phyloP scores from a whole-genome alignment of 1,140 invertebrate genomes.

The Solenopsis invicta region DNA sequence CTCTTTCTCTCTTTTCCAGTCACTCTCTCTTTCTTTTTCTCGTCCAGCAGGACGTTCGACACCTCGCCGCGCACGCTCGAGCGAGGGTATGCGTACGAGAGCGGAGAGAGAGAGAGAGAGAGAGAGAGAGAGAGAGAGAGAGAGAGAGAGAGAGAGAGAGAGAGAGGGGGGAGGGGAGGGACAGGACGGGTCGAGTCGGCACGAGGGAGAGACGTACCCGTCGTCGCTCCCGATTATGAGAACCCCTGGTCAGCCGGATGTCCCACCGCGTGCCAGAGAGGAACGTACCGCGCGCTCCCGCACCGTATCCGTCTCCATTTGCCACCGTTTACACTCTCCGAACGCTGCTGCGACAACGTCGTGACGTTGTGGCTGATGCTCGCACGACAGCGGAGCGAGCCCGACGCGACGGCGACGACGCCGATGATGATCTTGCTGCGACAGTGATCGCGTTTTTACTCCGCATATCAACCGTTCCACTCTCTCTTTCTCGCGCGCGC shows the following conservation, averaged over 20 bases:
- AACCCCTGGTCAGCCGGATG: constrained; percentile 66
- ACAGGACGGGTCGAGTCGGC: too few species aligned
- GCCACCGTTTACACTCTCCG: not conserved
- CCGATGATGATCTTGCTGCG: not conserved
- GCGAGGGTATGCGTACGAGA: constrained; percentile 5
- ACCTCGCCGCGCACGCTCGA: constrained; percentile 31
- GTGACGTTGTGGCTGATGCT: not conserved
- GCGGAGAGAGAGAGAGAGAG: not conserved
- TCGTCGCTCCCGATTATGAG: constrained; percentile 72
- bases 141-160: constrained; percentile 12
- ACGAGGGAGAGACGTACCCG: constrained; percentile 57
- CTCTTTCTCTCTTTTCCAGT: not conserved
- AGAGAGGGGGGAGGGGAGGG: not conserved
- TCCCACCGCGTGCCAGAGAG: constrained; percentile 57
- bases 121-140: not conserved
- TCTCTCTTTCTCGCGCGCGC: not conserved
- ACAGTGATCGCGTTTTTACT: not conserved
- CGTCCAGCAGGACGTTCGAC: not conserved
- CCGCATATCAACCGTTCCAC: constrained; percentile 21
- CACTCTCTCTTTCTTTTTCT: not conserved
- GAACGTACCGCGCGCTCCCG: constrained; percentile 61
- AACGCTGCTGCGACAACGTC: not conserved
- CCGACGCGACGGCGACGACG: not conserved
- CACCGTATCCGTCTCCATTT: constrained; percentile 66
- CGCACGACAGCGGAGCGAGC: too few species aligned